These are phyloP conservation scores for Sebastes trivittatus DNA, from an alignment of 2,797 vertebrate genomes.

Conservation along the genomic window DNA sequence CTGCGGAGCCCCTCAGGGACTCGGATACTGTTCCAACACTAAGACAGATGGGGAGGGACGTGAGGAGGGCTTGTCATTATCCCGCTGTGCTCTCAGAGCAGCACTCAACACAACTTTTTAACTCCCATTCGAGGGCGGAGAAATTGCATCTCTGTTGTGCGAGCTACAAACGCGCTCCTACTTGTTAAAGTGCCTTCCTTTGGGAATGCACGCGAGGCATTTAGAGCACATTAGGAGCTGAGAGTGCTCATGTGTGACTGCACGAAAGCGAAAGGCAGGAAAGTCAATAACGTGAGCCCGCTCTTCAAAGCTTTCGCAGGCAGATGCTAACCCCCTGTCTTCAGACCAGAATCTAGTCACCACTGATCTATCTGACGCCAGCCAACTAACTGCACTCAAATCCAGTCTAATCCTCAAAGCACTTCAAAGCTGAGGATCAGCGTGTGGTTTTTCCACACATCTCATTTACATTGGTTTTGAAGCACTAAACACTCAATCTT, in stretches of 20 bases:
- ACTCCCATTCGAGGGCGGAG: not conserved
- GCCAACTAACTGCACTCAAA: conserved; percentile 19
- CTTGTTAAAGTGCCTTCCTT: conserved; percentile 3
- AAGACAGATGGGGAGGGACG: not conserved
- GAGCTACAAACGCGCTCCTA: not conserved
- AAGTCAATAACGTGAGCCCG: conserved; percentile 31
- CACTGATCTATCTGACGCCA: conserved; percentile 44
- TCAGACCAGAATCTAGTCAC: conserved; percentile 29
- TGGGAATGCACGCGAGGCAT: not conserved
- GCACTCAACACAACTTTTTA: conserved; percentile 6
- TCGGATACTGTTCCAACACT: conserved; percentile 16
- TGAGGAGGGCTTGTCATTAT: conserved; percentile 9
- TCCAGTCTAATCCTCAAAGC: conserved; percentile 54
- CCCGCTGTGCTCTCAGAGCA: not conserved
- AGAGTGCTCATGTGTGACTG: conserved; percentile 3
- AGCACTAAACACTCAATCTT: not conserved
- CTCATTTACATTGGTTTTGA: conserved; percentile 22
- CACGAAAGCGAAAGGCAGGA: conserved; percentile 3
- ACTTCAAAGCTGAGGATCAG: conserved; percentile 45
- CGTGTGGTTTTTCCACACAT: not conserved
- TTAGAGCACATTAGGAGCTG: not conserved
- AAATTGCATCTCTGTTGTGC: conserved; percentile 12
- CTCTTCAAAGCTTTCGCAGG: conserved; percentile 29
- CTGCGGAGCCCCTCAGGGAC: not conserved
- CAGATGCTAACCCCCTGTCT: conserved; percentile 25